These are phyloP conservation scores for Echiichthys vipera DNA, from an alignment of 2,797 vertebrate species.

Conservation along the genomic window DNA sequence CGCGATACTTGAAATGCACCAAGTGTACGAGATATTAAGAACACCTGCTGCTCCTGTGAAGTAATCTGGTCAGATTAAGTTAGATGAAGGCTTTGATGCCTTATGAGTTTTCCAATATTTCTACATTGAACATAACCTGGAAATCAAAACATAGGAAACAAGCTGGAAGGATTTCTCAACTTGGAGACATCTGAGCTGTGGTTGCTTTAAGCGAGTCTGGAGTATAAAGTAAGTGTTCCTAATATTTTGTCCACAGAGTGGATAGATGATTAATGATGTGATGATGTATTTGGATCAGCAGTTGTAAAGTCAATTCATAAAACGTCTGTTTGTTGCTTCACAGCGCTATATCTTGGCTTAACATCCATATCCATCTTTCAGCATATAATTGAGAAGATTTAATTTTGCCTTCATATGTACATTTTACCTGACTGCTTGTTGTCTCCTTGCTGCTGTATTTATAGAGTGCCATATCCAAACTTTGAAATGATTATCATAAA, in stretches of 20 bases:
- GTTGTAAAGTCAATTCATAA: slow-evolving; percentile 41
- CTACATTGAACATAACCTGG: slow-evolving; percentile 40
- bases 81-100: slow-evolving; percentile 44
- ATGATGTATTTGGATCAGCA: slow-evolving; percentile 46
- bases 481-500: slow-evolving; percentile 40
- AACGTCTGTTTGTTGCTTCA: slow-evolving; percentile 36
- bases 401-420: slow-evolving; percentile 40
- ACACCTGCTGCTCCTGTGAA: slow-evolving; percentile 58
- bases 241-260: slow-evolving; percentile 59
- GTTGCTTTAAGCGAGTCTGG: background rate
- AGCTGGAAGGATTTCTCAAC: slow-evolving; percentile 7
- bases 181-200: slow-evolving; percentile 1
- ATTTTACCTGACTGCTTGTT: slow-evolving; percentile 51
- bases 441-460: slow-evolving; percentile 76
- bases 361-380: slow-evolving; percentile 24
- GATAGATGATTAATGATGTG: slow-evolving; percentile 46
- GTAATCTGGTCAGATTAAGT: slow-evolving; percentile 46
- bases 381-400: slow-evolving; percentile 27
- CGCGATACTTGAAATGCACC: slow-evolving; percentile 88
- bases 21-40: slow-evolving; percentile 59
- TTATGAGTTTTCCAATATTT: slow-evolving; percentile 51
- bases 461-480: slow-evolving; percentile 73
- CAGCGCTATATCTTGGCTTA: slow-evolving; percentile 22
- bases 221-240: slow-evolving; percentile 50
- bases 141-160: slow-evolving; percentile 19